Evolutionary conservation across 2,797 vertebrate genomes (phyloP), one percentile per base, ranked within the genome.

Genomic region (Halcyon chelicuti): DNA sequence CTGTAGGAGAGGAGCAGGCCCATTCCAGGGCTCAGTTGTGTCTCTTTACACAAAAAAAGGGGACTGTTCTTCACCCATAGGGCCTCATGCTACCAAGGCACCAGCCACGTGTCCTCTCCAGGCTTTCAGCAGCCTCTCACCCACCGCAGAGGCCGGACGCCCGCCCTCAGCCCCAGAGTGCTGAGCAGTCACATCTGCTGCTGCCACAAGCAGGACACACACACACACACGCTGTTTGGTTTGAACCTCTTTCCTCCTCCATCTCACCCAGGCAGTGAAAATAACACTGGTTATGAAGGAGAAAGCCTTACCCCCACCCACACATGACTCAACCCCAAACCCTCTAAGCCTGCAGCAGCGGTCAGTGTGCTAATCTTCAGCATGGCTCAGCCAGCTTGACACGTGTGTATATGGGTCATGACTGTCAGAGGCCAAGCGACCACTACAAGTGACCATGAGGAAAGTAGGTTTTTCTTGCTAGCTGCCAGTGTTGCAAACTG

Each of bases 141-240:
- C 44, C 44, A 7, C 11, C 2, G 4, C 37, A 60, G 47, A 51
- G 55, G 42, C 19, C 3, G 2, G 37, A 33, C 7, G 0, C 23
- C 49, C 0, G 0, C 28, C 42, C 80, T 73, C 35, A 60, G 3
- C 22, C 42, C 79, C 31, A 0, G 10, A 2, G 1, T 3, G 88
- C 73, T 44, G 76, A 84, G 70, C 49, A 51, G 58, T 14, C 21
- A 1, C 39, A 31, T 22, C n/a, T 0, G 2, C 33, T 5, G 58
- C 42, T 55, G 52, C 62, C 35, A 0, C 35, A 29, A 60, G 54
- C 66, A 60, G 80, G 71, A 74, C 52, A 33, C 12, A 14, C 3
- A 0, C 7, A 33, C 11, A 17, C 3, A 0, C 7, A 1, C 0
- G 0, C 11, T 12, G 22, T 8, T 78, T 40, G 33, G 49, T 66